Evolutionary conservation across 2,113 vertebrate genomes (phyloP), one percentile per base, ranked within the genome.

Genomic region (Tylochromis polylepis): DNA sequence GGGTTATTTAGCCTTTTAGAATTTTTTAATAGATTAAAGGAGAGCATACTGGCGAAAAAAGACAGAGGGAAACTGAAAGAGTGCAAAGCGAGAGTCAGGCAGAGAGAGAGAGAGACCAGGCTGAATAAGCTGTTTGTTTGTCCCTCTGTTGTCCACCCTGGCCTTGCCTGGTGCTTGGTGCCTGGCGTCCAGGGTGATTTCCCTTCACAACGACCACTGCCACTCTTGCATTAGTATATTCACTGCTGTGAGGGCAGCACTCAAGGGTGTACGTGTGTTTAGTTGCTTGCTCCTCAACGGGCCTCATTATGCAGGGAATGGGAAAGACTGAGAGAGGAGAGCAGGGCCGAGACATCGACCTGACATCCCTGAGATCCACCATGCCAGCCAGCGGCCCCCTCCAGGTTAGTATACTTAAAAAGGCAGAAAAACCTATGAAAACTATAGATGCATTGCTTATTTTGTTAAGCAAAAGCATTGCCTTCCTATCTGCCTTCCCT

Each of bases 321-420:
- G 93, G 92, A 79, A 95, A 95, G 91, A 91, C 92, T 2, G 94
- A 95, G 85, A 79, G 95, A 82, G 94, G 90, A 43, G 94, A 95
- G 59, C 92, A 88, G 83, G 94, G 90, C 87, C 92, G 94, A 87
- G 95, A 95, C 89, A 90, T 95, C 36, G 95, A 95, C 92, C 90
- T 94, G 90, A 94, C 94, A 49, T 95, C 95, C 51, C 89, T 93
- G 92, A 95, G 95, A 83, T 95, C 95, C 87, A 95, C 95, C 91
- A 95, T 95, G 95, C 95, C 95, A 6, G 94, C 92, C 87, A 70
- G 94, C 34, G 94, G 95, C 9, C 92, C 92, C 20, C 85, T 95
- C 36, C 95, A 95, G 93, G 95, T 95, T 31, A 95, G 95, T 93
- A 87, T 41, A 51, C 11, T 36, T 22, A 20, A 14, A 84, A 31